A percentile compares a stretch with the other conserved stretches of the same genome.
phyloP scores from a whole-genome alignment of 2,113 vertebrate genomes.

The Epinephelus lanceolatus region DNA sequence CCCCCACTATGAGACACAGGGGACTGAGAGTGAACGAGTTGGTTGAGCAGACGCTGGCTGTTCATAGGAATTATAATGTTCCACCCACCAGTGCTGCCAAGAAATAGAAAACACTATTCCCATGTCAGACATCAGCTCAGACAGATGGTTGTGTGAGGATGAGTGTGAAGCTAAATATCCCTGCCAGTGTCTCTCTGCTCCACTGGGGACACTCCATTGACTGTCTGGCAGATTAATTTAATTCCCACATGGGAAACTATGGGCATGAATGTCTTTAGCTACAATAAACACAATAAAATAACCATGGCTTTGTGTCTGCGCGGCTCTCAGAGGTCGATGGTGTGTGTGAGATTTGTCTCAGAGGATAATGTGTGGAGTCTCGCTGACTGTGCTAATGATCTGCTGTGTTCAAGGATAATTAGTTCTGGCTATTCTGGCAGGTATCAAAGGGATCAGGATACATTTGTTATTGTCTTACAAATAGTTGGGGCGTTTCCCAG shows the following conservation, averaged over 20 bases:
- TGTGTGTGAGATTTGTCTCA: slow-evolving; percentile 49
- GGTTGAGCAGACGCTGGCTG: neutral
- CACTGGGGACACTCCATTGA: slow-evolving; percentile 38
- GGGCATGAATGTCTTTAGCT: slow-evolving; percentile 30
- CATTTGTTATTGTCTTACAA: slow-evolving; percentile 57
- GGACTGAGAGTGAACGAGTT: neutral
- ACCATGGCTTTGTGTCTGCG: slow-evolving; percentile 18
- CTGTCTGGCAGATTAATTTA: slow-evolving; percentile 50
- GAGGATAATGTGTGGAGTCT: slow-evolving; percentile 37
- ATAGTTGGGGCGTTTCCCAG: slow-evolving; percentile 31
- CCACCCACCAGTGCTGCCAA: neutral
- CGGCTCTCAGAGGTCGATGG: slow-evolving; percentile 30
- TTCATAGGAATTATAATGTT: slow-evolving; percentile 14
- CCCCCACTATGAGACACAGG: neutral
- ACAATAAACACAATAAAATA: slow-evolving; percentile 32
- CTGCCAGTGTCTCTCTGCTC: slow-evolving; percentile 16
- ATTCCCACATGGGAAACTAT: slow-evolving; percentile 29
- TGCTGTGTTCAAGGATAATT: slow-evolving; percentile 59
- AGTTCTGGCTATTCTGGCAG: slow-evolving; percentile 34
- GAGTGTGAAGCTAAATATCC: slow-evolving; percentile 36
- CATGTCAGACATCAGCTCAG: slow-evolving; percentile 40
- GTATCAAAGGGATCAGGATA: slow-evolving; percentile 37
- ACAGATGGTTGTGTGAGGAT: slow-evolving; percentile 40
- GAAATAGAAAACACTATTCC: slow-evolving; percentile 28
- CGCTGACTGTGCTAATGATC: slow-evolving; percentile 56